These are phyloP conservation scores for Patiria pectinifera DNA, from an alignment of 53 echinoderm and acorn worm species.

Conservation along the genomic window DNA sequence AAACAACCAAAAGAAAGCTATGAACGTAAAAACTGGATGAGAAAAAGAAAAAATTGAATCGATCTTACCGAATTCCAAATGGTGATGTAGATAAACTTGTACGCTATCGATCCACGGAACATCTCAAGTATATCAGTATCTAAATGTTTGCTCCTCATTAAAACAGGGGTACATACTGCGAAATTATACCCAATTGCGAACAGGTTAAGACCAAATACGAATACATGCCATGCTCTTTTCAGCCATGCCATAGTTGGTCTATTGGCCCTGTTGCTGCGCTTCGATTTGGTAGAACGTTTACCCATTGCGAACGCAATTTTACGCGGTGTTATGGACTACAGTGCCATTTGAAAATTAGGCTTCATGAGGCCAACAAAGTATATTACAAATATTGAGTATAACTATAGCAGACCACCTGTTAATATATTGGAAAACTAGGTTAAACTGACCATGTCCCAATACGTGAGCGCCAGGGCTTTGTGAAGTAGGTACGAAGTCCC, in stretches of 20 bases:
- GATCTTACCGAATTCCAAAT: slow-evolving; percentile 6
- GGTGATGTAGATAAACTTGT: slow-evolving; percentile 35
- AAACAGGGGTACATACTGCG: background rate
- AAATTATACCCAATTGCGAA: slow-evolving; percentile 5
- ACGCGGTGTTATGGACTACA: too few species aligned
- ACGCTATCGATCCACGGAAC: slow-evolving; percentile 3
- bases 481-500: slow-evolving; percentile 24
- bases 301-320: too few species aligned
- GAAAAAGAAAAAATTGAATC: background rate
- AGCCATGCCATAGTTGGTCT: too few species aligned
- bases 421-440: background rate
- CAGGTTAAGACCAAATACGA: background rate
- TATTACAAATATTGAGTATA: background rate
- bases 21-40: background rate
- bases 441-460: slow-evolving; percentile 45
- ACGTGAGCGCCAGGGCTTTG: slow-evolving; percentile 20
- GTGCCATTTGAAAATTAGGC: too few species aligned
- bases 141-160: background rate
- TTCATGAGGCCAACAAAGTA: too few species aligned
- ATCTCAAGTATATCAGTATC: background rate
- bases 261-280: too few species aligned
- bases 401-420: background rate
- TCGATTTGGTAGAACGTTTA: too few species aligned
- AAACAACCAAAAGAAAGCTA: too few species aligned
- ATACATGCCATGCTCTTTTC: background rate